Percentiles rank a stretch among this genome's conserved stretches.
Conservation (phyloP, 92 coral and sea anemone genomes). For the Epizoanthus ramosus region DNA sequence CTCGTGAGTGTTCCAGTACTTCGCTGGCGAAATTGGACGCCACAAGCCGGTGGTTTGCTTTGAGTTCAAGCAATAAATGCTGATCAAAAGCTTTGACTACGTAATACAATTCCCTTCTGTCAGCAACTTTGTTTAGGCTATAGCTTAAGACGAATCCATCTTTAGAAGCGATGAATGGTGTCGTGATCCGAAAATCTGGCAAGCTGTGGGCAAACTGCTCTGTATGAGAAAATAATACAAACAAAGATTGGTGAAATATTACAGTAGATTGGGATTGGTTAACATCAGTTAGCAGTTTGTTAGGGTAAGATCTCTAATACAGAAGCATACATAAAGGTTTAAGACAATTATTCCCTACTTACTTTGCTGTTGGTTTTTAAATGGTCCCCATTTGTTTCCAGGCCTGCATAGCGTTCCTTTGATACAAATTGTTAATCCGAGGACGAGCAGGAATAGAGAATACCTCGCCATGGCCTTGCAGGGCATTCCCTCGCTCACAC, state of each 20-base stretch:
- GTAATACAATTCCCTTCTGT: slow-evolving; percentile 45
- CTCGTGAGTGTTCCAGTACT: slow-evolving; percentile 30
- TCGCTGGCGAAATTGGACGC: slow-evolving; percentile 67
- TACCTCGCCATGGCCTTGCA: slow-evolving; percentile 15
- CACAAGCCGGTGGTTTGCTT: slow-evolving; percentile 66
- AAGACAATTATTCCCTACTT: slow-evolving; percentile 6
- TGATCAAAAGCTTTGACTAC: slow-evolving; percentile 65
- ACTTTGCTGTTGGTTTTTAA: slow-evolving; percentile 53
- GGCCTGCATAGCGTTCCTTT: neutral
- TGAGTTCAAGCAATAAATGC: slow-evolving; percentile 64
- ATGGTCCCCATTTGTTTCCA: slow-evolving; percentile 30
- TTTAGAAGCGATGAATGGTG: slow-evolving; percentile 37
- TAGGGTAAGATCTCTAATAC: slow-evolving; percentile 14
- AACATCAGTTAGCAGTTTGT: neutral
- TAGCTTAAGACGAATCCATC: slow-evolving; percentile 33
- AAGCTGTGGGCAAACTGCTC: slow-evolving; percentile 47
- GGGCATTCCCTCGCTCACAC: neutral
- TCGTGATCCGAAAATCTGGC: slow-evolving; percentile 50
- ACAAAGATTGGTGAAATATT: neutral
- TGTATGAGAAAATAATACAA: slow-evolving; percentile 7
- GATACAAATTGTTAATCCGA: neutral
- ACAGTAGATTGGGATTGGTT: neutral
- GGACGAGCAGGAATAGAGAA: neutral
- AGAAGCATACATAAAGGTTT: neutral
- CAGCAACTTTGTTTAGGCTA: slow-evolving; percentile 18